Percentiles rank a stretch among this genome's conserved stretches.
Evolutionary conservation across 92 coral and sea anemone species (phyloP).

Genomic region (Scolanthus callimorphus): DNA sequence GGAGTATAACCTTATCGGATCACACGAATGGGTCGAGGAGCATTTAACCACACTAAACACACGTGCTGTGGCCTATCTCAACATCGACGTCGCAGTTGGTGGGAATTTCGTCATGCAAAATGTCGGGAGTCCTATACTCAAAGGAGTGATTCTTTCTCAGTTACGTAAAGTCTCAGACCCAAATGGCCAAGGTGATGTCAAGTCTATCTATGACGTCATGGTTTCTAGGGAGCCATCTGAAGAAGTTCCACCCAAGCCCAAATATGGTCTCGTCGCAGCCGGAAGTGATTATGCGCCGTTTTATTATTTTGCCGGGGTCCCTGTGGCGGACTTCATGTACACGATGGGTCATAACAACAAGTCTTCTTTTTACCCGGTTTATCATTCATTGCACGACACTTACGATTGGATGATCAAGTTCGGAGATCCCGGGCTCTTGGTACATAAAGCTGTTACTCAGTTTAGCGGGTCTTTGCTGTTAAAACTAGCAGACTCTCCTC

Average conservation of each 20-base stretch:
- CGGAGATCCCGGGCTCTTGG: conserved; percentile 56
- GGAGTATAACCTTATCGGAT: conserved; percentile 81
- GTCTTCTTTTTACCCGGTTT: conserved; percentile 45
- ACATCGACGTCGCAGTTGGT: conserved; percentile 58
- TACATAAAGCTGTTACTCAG: conserved; percentile 54
- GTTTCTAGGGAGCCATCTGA: conserved; percentile 36
- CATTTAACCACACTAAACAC: conserved; percentile 46
- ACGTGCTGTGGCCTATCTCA: conserved; percentile 72
- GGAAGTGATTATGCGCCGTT: conserved; percentile 86
- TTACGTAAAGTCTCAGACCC: conserved; percentile 65
- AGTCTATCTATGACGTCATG: conserved; percentile 72
- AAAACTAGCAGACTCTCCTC: conserved; percentile 48
- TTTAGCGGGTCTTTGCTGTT: conserved; percentile 46
- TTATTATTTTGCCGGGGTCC: conserved; percentile 75
- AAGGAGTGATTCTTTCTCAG: conserved; percentile 28
- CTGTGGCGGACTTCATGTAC: conserved; percentile 69
- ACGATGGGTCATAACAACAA: conserved; percentile 44
- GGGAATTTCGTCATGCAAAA: conserved; percentile 43
- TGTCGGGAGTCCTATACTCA: conserved; percentile 45
- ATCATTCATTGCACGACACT: conserved; percentile 75
- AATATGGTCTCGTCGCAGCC: conserved; percentile 50
- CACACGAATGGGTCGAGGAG: conserved; percentile 90
- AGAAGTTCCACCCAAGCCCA: conserved; percentile 24
- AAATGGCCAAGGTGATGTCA: conserved; percentile 52
- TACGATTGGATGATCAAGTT: conserved; percentile 62